Evolutionary conservation across 92 coral and sea anemone species (phyloP), one percentile per base, ranked within the genome.

Genomic region (Montipora capitata): DNA sequence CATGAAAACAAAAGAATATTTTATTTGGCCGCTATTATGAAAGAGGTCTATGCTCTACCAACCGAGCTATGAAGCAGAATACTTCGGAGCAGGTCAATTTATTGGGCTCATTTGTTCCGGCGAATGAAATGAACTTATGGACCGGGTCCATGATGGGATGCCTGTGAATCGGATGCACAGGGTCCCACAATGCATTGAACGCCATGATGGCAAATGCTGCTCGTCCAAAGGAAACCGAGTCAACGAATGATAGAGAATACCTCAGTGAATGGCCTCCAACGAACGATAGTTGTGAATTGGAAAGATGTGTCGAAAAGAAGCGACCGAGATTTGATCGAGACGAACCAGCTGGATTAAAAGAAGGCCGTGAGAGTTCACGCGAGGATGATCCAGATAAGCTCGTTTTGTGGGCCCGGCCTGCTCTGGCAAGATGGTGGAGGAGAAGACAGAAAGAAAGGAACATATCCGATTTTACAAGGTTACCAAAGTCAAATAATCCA

Each of bases 401-500:
- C 3, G 57, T 58, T 40, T 72, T 71, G 68, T 82, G 87, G 87
- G 92, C 77, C 17, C 56, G 89, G 18, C 72, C 88, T 7, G 92
- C 92, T 16, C 88, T 88, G 56, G 92, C 92, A 49, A 88, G 49
- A 67, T 88, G 92, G 92, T 88, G 92, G 92, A 81, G 85, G 42
- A 74, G 75, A 40, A 80, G 56, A 62, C 75, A 74, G 49, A 44
- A 75, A 17, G 79, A 40, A 5, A 7, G 17, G 8, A 20, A 5
- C 52, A 40, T 49, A 10, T 2, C 27, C 40, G 79, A 68, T 66
- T 58, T 11, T 2, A 9, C 4, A 52, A 74, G 18, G n/a, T 39
- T 74, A 6, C 91, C 91, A 39, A 76, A 86, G 20, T 91, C 91
- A 40, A 54, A 48, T 18, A 91, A 91, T 76, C 94, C 94, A 42